Base-by-base conservation (phyloP, 2,113 vertebrate species). In the Hippocampus barbouri region DNA sequence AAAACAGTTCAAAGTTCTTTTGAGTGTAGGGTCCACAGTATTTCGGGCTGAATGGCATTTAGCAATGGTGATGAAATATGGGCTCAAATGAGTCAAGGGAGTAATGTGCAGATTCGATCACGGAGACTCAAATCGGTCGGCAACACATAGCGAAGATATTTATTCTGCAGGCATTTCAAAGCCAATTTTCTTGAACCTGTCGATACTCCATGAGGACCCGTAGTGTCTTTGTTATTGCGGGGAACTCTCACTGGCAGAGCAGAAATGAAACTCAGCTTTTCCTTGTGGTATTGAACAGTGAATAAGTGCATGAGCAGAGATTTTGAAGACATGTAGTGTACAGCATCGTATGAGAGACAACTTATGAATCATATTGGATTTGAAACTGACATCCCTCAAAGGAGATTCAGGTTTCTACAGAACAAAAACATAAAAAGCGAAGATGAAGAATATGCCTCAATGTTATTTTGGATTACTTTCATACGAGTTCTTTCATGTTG, bases 61-160 rank as follows among this genome's bases (percentile, higher is more conserved):
- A n/a, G 66, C 16, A 2, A 27, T 14, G 38, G 49, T 73, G 73
- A 72, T 66, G 57, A 68, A 81, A 59, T 75, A 64, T 57, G 70
- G 1, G 4, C 14, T 57, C 56, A 66, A 62, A 71, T 21, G 64
- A 71, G 69, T 70, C 54, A 75, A 61, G 47, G 65, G 34, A 72
- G 15, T 77, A 73, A 79, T 77, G 27, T 57, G 74, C 56, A 49
- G 54, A 64, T 75, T 74, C 70, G 3, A 56, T 69, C 23, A 15
- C 2, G 21, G 65, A 70, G 49, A n/a, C 60, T 2, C 62, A 68
- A 78, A 76, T 61, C 27, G n/a, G 43, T 30, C 61, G 53, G 27
- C 11, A 68, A 63, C 65, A 75, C 14, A 45, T 9, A 34, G 21
- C 5, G 1, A 59, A 9, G 54, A 20, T 66, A 66, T 57, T 47